Base-by-base conservation (phyloP, 2,113 vertebrate genomes). In the Ranitomeya imitator region DNA sequence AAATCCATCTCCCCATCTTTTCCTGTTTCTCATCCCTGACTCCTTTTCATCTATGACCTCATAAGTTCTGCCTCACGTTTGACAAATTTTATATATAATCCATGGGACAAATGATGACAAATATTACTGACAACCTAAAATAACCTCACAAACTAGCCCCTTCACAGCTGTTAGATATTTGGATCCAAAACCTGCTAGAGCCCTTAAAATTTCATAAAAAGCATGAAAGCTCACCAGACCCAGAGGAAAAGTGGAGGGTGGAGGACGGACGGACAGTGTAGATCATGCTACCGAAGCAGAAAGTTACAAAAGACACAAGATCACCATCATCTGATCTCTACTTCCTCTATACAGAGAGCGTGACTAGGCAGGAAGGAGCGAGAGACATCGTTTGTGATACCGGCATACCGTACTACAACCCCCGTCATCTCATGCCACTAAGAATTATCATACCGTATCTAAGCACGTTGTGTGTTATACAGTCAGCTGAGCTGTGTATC, bases 271-370 rank as follows among this genome's bases (percentile, higher is more conserved):
- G 31, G 71, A 18, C 26, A 45, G 31, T 7, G 31, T 31, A 11
- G 23, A n/a, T 59, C 7, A 7, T 16, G 82, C 26, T 52, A 83
- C 80, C 65, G 23, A 63, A 37, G 16, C 52, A 37, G 54, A 76
- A 63, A 86, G 67, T 26, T 13, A 61, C 37, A 45, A 21, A 23
- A 59, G 52, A 31, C 85, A 86, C 85, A 77, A 37, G 55, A 60
- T 37, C 26, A 19, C 12, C 67, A 86, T 60, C 83, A 85, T 71
- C 85, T 85, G 84, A 85, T 60, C 55, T 76, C 12, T 37, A 86
- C 85, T 86, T 86, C 85, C 71, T 59, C 57, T 85, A 4, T n/a
- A 54, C 6, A 37, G 37, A 54, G 51, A 11, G 74, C 52, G 37
- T 78, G 76, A 78, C 76, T 5, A 45, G 74, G 19, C 45, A 54